Base-by-base conservation (phyloP, 2,797 vertebrate species). In the Sciaenops ocellatus region DNA sequence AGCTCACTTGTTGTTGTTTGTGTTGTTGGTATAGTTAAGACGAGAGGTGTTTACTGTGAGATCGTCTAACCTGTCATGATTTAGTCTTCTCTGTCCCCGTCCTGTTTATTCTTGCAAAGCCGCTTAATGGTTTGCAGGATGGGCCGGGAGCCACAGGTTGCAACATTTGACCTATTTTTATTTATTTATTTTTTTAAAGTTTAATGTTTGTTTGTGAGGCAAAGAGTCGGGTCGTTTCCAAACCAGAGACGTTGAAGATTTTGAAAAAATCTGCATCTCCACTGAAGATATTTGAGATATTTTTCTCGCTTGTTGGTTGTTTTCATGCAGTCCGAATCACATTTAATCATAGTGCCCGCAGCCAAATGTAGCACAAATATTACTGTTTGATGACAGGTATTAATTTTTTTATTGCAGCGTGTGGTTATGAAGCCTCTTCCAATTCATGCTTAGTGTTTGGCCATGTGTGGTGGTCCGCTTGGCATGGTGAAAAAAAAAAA, bases 401-500 rank as follows among this genome's bases (percentile, higher is more conserved):
- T 47, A 30, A 7, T 11, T 41, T 46, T 24, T 34, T 46, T 44
- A 54, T n/a, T 22, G 6, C 20, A 18, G 16, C 12, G 18, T 44
- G 48, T 9, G 18, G 26, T 56, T 55, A 30, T 20, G 50, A 61
- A 57, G 15, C 34, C 16, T 62, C 34, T 41, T 65, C 57, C 9
- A 55, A 0, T 34, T 74, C 8, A 46, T 67, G 13, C 34, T 38
- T 48, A 57, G 47, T 12, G 2, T 75, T 65, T 52, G 44, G 17
- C 17, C 5, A 2, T 72, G 78, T 76, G 69, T 66, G 51, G 51
- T 74, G 65, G 60, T 76, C 62, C 20, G 5, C 42, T 70, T 77
- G 63, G 65, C 62, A 38, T 42, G 16, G 26, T 65, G 22, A 57
- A 59, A 54, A 30, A 38, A 34, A 8, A n/a, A 34, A 30, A 30